Percentiles rank a stretch among this genome's conserved stretches.
Conservation (phyloP, 2,888 invertebrate genomes). For the Apamea anceps region DNA sequence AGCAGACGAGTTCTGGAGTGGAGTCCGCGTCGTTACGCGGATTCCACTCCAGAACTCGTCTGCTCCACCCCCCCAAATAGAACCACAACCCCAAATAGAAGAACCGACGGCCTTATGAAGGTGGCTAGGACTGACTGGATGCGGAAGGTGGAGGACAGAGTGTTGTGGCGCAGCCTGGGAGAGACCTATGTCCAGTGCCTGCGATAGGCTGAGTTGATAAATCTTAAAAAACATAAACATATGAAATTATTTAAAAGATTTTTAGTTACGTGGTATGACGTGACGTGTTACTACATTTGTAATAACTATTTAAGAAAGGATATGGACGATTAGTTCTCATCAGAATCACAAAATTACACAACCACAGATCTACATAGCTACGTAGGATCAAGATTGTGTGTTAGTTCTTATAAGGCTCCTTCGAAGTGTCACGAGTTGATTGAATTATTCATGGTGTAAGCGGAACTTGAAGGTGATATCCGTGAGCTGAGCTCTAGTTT, state of each 20-base stretch:
- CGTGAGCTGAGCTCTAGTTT: constrained; percentile 47
- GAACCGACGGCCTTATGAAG: no score
- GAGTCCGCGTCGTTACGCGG: neutral
- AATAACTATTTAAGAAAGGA: neutral
- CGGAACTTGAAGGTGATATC: constrained; percentile 51
- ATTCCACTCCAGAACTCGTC: no score
- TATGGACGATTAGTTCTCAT: neutral
- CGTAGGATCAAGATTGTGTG: constrained; percentile 27
- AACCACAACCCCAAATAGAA: no score
- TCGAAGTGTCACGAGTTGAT: constrained; percentile 36
- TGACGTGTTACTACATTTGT: no score
- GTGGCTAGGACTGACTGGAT: no score
- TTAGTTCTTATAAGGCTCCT: neutral
- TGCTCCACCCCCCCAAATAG: no score
- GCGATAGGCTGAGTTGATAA: no score
- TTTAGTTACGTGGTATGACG: neutral
- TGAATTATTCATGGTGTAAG: constrained; percentile 54
- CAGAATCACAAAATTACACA: constrained; percentile 13
- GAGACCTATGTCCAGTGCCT: no score
- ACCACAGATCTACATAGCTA: constrained; percentile 5
- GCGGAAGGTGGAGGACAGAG: no score
- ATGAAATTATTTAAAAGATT: no score
- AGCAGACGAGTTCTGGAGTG: neutral
- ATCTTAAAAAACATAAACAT: no score
- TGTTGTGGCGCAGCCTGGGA: no score